phyloP scores from a whole-genome alignment of 2,797 vertebrate species.

The Enteromius paludinosus region DNA sequence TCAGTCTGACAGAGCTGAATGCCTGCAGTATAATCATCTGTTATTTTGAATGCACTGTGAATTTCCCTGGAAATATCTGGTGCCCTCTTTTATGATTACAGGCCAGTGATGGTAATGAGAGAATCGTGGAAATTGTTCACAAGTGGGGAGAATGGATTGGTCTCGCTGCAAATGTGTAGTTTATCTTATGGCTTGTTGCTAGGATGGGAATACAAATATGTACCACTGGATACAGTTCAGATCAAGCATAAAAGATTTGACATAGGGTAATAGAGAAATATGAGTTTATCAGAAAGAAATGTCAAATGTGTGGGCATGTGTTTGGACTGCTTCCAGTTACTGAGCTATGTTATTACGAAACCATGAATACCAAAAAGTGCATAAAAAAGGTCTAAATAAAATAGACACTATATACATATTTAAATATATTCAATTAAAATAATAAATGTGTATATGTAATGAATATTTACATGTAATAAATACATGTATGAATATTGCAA shows the following conservation, averaged over 20 bases:
- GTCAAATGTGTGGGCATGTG: neutral
- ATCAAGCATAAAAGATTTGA: neutral
- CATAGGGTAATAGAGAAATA: neutral
- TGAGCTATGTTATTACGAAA: neutral
- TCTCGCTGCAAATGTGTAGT: neutral
- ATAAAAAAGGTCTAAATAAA: neutral
- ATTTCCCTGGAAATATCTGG: neutral
- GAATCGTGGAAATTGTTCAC: neutral
- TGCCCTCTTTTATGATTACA: conserved; percentile 43
- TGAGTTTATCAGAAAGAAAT: conserved; percentile 10
- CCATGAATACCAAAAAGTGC: neutral
- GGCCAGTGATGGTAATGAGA: conserved; percentile 36
- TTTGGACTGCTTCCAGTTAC: neutral
- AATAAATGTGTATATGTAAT: neutral
- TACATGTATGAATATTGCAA: neutral
- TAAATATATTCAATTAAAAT: neutral
- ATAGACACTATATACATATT: neutral
- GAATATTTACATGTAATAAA: neutral
- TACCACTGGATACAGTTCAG: neutral
- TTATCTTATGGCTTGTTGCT: conserved; percentile 19
- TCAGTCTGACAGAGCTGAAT: conserved; percentile 2
- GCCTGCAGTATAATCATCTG: conserved; percentile 29
- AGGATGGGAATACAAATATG: conserved; percentile 13
- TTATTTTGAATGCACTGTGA: conserved; percentile 6
- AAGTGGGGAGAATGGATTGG: conserved; percentile 3